Percentiles rank a stretch among this genome's conserved stretches.
phyloP scores from a whole-genome alignment of 92 coral and sea anemone genomes.

The Paramuricea clavata region DNA sequence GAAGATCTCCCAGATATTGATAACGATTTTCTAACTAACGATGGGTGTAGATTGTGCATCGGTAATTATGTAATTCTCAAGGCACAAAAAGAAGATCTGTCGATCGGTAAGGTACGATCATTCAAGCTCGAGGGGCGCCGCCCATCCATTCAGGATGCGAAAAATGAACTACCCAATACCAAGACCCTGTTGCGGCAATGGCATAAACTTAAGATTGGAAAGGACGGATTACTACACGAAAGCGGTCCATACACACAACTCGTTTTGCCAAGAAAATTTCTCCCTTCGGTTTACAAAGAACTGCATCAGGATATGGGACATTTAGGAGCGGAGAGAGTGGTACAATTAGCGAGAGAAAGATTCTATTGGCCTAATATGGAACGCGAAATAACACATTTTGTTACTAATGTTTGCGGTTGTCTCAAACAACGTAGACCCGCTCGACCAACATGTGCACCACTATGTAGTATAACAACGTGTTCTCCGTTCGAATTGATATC shows the following conservation, averaged over 20 bases:
- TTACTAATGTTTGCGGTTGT: slow-evolving; percentile 39
- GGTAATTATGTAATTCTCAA: slow-evolving; percentile 15
- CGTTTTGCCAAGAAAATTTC: too few relatives aligned
- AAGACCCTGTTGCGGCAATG: too few relatives aligned
- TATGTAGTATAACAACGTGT: slow-evolving; percentile 16
- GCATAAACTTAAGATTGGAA: too few relatives aligned
- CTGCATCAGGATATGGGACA: background rate
- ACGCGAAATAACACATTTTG: slow-evolving; percentile 22
- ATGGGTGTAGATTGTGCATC: background rate
- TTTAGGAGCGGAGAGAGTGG: background rate
- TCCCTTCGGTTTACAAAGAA: too few relatives aligned
- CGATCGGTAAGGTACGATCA: slow-evolving; percentile 44
- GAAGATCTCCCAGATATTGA: background rate
- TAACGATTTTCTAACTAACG: background rate
- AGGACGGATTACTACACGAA: too few relatives aligned
- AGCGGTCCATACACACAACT: too few relatives aligned
- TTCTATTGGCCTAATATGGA: slow-evolving; percentile 32
- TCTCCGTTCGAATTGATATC: slow-evolving; percentile 42
- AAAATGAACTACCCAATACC: too few relatives aligned
- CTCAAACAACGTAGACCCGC: slow-evolving; percentile 35
- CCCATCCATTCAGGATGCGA: too few relatives aligned
- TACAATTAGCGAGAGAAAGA: slow-evolving; percentile 29
- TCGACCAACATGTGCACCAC: background rate
- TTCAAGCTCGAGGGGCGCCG: too few relatives aligned
- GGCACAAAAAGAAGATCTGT: slow-evolving; percentile 57